These are phyloP conservation scores for Hesperophylax magnus DNA, from an alignment of 1,140 invertebrate genomes.

Conservation along the genomic window DNA sequence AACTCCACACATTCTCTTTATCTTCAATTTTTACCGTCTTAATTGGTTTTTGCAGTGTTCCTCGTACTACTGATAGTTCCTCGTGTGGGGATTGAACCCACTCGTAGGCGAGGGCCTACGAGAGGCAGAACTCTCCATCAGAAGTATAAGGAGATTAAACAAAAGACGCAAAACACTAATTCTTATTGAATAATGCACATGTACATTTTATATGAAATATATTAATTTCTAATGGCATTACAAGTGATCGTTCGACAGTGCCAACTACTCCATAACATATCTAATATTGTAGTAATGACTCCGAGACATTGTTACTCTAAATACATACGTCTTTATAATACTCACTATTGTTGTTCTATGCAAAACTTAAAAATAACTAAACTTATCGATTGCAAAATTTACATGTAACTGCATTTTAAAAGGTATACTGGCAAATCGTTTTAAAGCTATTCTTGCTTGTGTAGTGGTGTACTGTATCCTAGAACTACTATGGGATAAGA, in stretches of 20 bases:
- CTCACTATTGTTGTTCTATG: not conserved
- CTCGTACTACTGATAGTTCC: not conserved
- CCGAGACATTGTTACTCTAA: not conserved
- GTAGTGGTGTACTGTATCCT: too few species aligned
- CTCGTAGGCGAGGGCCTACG: too few species aligned
- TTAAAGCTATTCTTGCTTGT: too few species aligned
- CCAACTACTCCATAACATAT: not conserved
- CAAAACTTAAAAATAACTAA: not conserved
- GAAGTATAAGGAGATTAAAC: not conserved
- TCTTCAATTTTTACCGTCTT: too few species aligned
- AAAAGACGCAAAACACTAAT: not conserved
- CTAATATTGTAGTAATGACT: not conserved
- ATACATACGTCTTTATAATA: not conserved
- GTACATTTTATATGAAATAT: not conserved
- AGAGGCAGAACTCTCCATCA: not conserved
- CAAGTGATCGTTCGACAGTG: not conserved
- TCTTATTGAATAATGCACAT: not conserved
- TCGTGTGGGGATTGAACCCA: not conserved
- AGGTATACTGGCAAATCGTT: too few species aligned
- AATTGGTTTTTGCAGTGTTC: too few species aligned
- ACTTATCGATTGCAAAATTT: not conserved
- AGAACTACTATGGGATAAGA: too few species aligned
- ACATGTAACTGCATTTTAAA: not conserved
- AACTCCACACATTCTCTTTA: not conserved
- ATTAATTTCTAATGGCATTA: slow-evolving; percentile 9